Evolutionary conservation across 2,888 invertebrate genomes (phyloP), one percentile per base, ranked within the genome.

Genomic region (Nasonia oneida): DNA sequence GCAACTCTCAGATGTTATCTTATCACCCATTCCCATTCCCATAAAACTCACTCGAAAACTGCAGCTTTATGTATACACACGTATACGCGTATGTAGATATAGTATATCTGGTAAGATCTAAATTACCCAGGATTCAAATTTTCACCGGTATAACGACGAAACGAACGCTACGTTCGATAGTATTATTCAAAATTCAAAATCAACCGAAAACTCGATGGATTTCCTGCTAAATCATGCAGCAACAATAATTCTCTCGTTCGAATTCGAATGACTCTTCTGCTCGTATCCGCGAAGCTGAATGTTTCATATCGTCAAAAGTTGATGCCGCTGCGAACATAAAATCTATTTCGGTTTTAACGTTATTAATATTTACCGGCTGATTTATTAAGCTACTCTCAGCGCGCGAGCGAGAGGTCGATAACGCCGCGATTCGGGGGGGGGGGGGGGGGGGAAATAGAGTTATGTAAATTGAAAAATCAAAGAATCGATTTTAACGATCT

Each of bases 351-450:
- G 33, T 42, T 42, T 73, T 14, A 42, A 10, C 42, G n/a, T 53
- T 39, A 73, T 81, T 73, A 81, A 81, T 81, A 73, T 73, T 81
- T 23, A 81, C 10, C 64, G 42, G n/a, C n/a, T 77, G 77, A 61
- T 77, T 77, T 61, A 61, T 76, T 76, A 70, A 70, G 70, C 8
- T 71, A 4, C 8, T 23, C 23, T 23, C 23, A 23, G 29, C 1
- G 29, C n/a, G 39, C 29, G 10, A 29, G 29, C 64, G 64, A 23
- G 37, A 71, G 39, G 37, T 71, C n/a, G 39, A 71, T n/a, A 71
- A 39, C 71, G n/a, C n/a, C n/a, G n/a, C 14, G 39, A 37, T 42
- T 37, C 42, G 23, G 3, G 23, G 29, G 29, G n/a, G 10, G n/a
- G 23, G 23, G 23, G 23, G 29, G n/a, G 10, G n/a, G 23, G 23